These are phyloP conservation scores for Eilema caniola DNA, from an alignment of 2,888 invertebrate species.

Conservation along the genomic window DNA sequence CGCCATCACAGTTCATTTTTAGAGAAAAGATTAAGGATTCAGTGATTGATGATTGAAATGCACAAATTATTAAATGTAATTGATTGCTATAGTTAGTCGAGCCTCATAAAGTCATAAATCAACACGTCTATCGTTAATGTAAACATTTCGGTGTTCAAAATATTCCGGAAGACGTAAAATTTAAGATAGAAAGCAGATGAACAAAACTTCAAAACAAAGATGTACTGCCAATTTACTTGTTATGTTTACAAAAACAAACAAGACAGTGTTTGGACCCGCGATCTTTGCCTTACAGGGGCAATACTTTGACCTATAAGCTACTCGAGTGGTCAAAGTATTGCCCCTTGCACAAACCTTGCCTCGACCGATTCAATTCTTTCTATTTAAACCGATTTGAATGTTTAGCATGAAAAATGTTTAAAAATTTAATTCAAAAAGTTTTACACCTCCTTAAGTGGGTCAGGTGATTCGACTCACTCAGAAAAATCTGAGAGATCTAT, in stretches of 20 bases:
- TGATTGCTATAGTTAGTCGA: not conserved
- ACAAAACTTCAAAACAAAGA: conserved; percentile 22
- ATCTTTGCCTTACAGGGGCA: too few species aligned
- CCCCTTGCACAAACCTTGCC: too few species aligned
- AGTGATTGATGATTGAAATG: too few species aligned
- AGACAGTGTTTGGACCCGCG: too few species aligned
- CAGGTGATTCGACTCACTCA: not conserved
- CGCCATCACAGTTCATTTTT: too few species aligned
- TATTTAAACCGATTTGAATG: too few species aligned
- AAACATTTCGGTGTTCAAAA: not conserved
- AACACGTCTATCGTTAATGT: not conserved
- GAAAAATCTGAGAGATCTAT: not conserved
- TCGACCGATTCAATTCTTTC: too few species aligned
- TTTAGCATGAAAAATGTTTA: too few species aligned
- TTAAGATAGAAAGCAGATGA: conserved; percentile 35
- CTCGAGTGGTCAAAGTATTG: too few species aligned
- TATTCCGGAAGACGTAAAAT: conserved; percentile 12
- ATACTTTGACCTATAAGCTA: too few species aligned
- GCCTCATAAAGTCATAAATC: not conserved
- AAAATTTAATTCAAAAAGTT: too few species aligned
- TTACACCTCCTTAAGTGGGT: not conserved
- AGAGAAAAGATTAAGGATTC: too few species aligned
- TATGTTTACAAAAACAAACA: not conserved
- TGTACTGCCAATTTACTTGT: conserved; percentile 2
- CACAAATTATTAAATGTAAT: not conserved